These are phyloP conservation scores for Drosophila pseudoananassae DNA, from an alignment of 1,140 invertebrate genomes.

Conservation along the genomic window DNA sequence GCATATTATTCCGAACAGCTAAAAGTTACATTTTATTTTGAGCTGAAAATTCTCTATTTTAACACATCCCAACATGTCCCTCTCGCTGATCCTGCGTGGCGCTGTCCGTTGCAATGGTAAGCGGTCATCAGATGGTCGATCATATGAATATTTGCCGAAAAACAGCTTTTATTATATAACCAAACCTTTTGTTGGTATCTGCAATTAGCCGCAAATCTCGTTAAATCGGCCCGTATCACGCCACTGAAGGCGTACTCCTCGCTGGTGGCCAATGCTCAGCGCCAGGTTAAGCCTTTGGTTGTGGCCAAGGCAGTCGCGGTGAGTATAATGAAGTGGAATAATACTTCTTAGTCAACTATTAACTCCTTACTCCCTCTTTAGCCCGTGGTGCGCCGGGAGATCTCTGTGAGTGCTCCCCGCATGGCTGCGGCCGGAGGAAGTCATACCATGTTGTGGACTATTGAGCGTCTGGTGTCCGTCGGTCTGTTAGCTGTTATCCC, in stretches of 20 bases:
- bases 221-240: conserved; percentile 57
- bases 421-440: conserved; percentile 78
- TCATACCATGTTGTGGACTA: conserved; percentile 88
- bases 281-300: conserved; percentile 51
- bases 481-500: conserved; percentile 88
- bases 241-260: conserved; percentile 74
- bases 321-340: conserved; percentile 10
- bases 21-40: conserved; percentile 44
- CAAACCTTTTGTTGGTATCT: conserved; percentile 27
- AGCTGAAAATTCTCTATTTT: conserved; percentile 33
- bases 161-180: conserved; percentile 67
- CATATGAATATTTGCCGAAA: not conserved
- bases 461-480: conserved; percentile 87
- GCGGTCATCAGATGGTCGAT: conserved; percentile 1
- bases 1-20: conserved; percentile 21
- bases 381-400: conserved; percentile 57
- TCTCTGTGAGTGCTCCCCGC: conserved; percentile 69
- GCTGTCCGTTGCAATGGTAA: conserved; percentile 61
- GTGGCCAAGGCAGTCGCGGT: conserved; percentile 58
- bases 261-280: conserved; percentile 56
- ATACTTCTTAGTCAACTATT: not conserved
- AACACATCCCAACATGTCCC: conserved; percentile 47
- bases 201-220: conserved; percentile 57
- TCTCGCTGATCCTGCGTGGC: conserved; percentile 55
- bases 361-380: conserved; percentile 28